Evolutionary conservation across 35 echinoderm and acorn worm genomes (phyloP).

Genomic region (Apostichopus japonicus): DNA sequence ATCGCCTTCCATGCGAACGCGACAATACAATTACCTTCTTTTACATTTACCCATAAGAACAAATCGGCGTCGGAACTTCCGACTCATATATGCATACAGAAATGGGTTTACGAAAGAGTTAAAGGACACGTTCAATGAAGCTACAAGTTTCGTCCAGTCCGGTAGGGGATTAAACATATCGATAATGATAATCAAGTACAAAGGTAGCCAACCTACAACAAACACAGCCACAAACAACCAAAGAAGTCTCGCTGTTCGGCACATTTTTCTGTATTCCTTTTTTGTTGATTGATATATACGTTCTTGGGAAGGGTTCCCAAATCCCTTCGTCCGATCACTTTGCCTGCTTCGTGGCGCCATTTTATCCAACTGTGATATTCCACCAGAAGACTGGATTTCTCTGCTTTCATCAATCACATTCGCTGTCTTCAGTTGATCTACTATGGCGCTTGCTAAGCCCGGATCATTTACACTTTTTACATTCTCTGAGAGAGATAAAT

Average conservation of each 20-base stretch:
- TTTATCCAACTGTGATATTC: no score
- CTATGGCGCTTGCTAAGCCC: no score
- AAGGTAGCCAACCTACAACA: neutral
- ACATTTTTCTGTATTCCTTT: neutral
- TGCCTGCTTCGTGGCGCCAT: no score
- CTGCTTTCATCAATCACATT: no score
- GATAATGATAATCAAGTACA: neutral
- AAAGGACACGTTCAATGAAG: neutral
- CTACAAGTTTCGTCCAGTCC: neutral
- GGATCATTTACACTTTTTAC: no score
- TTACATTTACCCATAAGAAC: neutral
- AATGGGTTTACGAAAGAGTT: constrained; percentile 2
- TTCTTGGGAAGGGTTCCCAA: neutral
- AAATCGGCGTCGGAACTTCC: neutral
- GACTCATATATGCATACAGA: neutral
- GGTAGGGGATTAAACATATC: neutral
- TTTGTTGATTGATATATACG: neutral
- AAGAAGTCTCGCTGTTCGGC: neutral
- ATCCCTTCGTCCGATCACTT: no score
- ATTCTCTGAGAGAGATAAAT: no score
- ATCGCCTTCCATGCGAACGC: no score
- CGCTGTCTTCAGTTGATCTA: no score
- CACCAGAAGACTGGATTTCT: no score
- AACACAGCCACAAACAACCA: neutral
- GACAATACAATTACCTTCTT: neutral